These are phyloP conservation scores for Sturnus vulgaris DNA, from an alignment of 2,113 vertebrate genomes.

Conservation along the genomic window DNA sequence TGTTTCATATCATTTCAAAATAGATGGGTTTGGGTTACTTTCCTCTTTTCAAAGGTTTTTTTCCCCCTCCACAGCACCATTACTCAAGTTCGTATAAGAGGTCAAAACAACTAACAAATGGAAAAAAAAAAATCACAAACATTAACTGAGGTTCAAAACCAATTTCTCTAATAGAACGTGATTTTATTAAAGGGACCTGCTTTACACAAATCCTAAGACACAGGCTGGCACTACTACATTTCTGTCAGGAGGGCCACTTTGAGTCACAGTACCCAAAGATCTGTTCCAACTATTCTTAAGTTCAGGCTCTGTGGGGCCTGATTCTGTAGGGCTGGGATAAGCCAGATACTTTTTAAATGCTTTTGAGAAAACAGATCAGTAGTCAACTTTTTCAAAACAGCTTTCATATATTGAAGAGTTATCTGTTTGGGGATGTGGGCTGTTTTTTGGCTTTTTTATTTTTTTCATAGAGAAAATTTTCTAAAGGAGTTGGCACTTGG, in stretches of 20 bases:
- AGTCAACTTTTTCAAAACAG: not conserved
- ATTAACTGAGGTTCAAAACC: not conserved
- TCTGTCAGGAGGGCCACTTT: not conserved
- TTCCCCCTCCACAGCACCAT: not conserved
- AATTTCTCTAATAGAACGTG: not conserved
- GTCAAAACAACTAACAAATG: not conserved
- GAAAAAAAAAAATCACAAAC: not conserved
- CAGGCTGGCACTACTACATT: not conserved
- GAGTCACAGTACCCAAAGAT: not conserved
- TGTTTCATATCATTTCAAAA: constrained; percentile 21
- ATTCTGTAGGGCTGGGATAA: not conserved
- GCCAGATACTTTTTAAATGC: not conserved
- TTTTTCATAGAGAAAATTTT: not conserved
- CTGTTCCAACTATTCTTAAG: not conserved
- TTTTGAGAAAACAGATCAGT: not conserved
- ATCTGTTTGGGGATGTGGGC: accelerated
- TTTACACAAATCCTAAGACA: not conserved
- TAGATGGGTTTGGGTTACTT: not conserved
- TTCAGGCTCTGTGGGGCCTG: not conserved
- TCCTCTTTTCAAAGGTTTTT: not conserved
- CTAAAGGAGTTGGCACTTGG: not conserved
- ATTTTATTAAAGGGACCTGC: not conserved
- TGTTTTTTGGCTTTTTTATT: not conserved
- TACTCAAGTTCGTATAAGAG: not conserved
- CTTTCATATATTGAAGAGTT: not conserved